phyloP scores from a whole-genome alignment of 2,888 invertebrate genomes.

The Lasioglossum marginatum region DNA sequence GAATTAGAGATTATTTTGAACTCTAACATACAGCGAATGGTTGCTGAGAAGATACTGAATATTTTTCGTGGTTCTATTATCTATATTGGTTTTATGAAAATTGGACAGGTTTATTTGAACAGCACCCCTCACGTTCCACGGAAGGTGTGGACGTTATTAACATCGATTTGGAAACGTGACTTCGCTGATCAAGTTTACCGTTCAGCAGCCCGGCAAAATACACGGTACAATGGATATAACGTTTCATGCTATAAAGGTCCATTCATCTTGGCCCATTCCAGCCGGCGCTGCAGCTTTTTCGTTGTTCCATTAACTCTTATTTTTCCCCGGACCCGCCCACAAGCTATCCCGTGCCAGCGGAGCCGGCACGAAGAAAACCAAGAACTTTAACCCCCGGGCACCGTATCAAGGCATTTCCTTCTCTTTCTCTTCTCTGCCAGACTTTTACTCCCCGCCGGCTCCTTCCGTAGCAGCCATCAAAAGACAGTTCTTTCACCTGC shows the following conservation, averaged over 20 bases:
- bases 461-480: slow-evolving; percentile 51
- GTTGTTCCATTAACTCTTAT: slow-evolving; percentile 79
- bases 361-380: slow-evolving; percentile 64
- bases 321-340: slow-evolving; percentile 67
- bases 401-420: slow-evolving; percentile 66
- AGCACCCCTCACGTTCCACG: background rate
- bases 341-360: slow-evolving; percentile 66
- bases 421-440: slow-evolving; percentile 36
- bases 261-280: slow-evolving; percentile 67
- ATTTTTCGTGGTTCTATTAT: background rate
- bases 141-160: slow-evolving; percentile 28
- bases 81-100: background rate
- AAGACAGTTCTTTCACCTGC: slow-evolving; percentile 66
- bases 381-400: slow-evolving; percentile 74
- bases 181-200: slow-evolving; percentile 18
- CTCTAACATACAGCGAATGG: background rate
- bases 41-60: background rate
- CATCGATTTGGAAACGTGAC: slow-evolving; percentile 53
- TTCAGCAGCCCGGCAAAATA: slow-evolving; percentile 39
- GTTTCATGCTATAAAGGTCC: slow-evolving; percentile 61
- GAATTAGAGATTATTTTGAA: background rate
- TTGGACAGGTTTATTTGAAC: background rate
- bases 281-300: slow-evolving; percentile 65
- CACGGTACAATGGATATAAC: slow-evolving; percentile 64
- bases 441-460: slow-evolving; percentile 46